Evolutionary conservation across 2,113 vertebrate genomes (phyloP).

Genomic region (Muntiacus reevesi): DNA sequence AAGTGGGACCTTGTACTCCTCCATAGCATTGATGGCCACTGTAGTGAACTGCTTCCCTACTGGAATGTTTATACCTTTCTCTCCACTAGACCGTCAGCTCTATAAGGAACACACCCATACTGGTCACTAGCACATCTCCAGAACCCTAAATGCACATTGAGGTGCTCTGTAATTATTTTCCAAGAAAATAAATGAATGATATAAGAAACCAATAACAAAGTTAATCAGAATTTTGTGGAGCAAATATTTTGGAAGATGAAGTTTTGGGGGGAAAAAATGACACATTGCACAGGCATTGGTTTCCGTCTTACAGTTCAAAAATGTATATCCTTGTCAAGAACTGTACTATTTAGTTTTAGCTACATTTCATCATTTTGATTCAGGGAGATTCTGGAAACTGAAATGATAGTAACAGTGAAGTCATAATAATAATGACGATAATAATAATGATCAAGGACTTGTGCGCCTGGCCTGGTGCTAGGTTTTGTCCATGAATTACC

Average conservation of each 20-base stretch:
- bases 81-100: not conserved
- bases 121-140: not conserved
- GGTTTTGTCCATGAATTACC: not conserved
- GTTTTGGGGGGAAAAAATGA: not conserved
- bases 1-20: not conserved
- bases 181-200: not conserved
- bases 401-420: not conserved
- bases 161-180: not conserved
- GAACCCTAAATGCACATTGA: not conserved
- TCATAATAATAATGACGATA: not conserved
- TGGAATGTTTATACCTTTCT: not conserved
- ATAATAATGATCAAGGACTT: not conserved
- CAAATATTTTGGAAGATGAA: not conserved
- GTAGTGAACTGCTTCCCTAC: not conserved
- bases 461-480: not conserved
- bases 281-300: not conserved
- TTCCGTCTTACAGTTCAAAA: slow-evolving; percentile 15
- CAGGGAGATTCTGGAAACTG: not conserved
- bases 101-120: not conserved
- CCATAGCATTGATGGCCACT: not conserved
- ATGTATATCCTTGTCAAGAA: not conserved
- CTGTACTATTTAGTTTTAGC: not conserved
- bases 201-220: not conserved
- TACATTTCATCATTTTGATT: not conserved
- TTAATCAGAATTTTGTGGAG: not conserved